Base-by-base conservation (phyloP, 1,140 invertebrate species). In the Gyrodactylus salaris region DNA sequence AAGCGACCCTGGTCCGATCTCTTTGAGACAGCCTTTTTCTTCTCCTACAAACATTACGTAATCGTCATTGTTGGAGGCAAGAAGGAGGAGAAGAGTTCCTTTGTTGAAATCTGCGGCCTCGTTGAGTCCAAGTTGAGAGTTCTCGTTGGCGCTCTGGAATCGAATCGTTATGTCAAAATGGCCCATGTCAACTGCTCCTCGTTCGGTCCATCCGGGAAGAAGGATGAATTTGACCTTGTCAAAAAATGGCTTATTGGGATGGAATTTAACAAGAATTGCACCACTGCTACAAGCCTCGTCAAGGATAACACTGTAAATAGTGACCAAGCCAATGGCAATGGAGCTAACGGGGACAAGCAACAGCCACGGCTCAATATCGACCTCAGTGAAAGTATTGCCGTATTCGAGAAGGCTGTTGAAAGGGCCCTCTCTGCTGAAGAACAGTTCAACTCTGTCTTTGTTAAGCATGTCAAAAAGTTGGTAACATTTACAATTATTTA, bases 241-340 rank as follows among this genome's bases (percentile, higher is more conserved):
- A 88, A 87, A 0, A 89, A 94, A 85, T 98, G 93, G 94, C 96
- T 96, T 78, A 91, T 98, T 77, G 93, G 93, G 0, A 81, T 98
- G 21, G 85, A 87, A 71, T 95, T 97, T 78, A 85, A 87, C 75
- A 90, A 89, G 81, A 85, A 86, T 19, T 86, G 87, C 79, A 88
- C 87, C n/a, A 54, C 34, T 54, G n/a, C 34, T 7, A 54, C 34
- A 54, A 54, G 7, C n/a, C 34, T 54, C n/a, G n/a, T 54, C 34
- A 54, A 54, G n/a, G 34, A 54, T n/a, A 54, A 54, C 34, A 16
- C 34, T 54, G n/a, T n/a, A 16, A n/a, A 54, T 54, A n/a, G n/a
- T n/a, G n/a, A n/a, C n/a, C n/a, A n/a, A n/a, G n/a, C n/a, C n/a
- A n/a, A n/a, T n/a, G n/a, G n/a, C n/a, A n/a, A n/a, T n/a, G n/a